Evolutionary conservation across 2,113 vertebrate species (phyloP), one percentile per base, ranked within the genome.

Genomic region (Leptobrachium leishanense): DNA sequence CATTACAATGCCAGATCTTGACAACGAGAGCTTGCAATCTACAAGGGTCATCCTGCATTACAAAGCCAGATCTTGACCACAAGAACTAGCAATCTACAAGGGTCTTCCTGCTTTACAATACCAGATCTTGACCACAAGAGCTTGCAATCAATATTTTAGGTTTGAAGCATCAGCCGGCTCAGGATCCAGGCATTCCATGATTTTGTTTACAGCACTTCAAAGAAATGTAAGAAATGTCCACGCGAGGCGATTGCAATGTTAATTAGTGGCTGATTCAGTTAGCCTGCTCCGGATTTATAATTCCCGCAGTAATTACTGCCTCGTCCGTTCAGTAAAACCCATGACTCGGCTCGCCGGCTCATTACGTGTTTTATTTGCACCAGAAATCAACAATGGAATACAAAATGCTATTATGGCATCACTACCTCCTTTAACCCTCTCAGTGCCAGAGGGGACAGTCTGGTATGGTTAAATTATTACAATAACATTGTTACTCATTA

Each of bases 241-340:
- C 13, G 55, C 13, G 55, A 10, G 10, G 13, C 10, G 13, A 59
- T 10, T 13, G 13, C 8, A 31, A 39, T 68, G 67, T 68, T 68
- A 68, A 68, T 68, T 68, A 68, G 67, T 10, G 7, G 41, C 13
- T 68, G 67, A 68, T 68, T 12, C 40, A 68, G 67, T 43, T 43
- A 44, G 2, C 67, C 13, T 43, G 8, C 41, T 13, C 20, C 7
- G 2, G 64, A 39, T 65, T 15, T 31, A 31, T 41, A 39, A 3
- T 15, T 68, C 44, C 2, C 12, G 5, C 6, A 68, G 67, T 68
- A 68, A 68, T 68, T 68, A 11, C 42, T 5, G 9, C 12, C 39
- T 42, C 2, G 15, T 68, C 41, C 20, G 20, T 11, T 43, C 44
- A 43, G 67, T 43, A 11, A 43, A 43, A 68, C 11, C 3, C 41